Base-by-base conservation (phyloP, 1,140 invertebrate species). In the Ectropis grisescens region DNA sequence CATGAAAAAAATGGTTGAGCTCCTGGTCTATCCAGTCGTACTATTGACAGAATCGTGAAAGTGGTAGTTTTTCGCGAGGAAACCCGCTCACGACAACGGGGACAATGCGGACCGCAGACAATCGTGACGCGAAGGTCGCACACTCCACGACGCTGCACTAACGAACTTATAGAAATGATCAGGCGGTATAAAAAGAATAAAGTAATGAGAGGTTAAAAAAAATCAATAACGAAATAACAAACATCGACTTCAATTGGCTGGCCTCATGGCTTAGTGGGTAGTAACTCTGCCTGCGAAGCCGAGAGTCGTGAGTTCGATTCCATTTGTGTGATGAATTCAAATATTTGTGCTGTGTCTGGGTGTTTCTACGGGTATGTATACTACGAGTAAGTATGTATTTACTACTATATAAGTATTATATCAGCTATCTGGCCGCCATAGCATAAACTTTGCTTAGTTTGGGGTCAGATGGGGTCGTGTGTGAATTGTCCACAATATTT, bases 41-140 rank as follows among this genome's bases (percentile, higher is more conserved):
- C 9, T 22, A 54, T 40, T 47, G 37, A 40, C 39, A 29, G 47
- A 53, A 37, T 48, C 58, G 64, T 62, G 60, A 68, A 68, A 68
- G 64, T 58, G 47, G 43, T 55, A 47, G 47, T 64, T 65, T 54
- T 61, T 54, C 38, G 48, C 44, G 37, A 46, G 30, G n/a, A n/a
- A n/a, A n/a, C n/a, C 28, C 29, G 14, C 35, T 44, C 32, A 35
- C 31, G 36, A 28, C 13, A 19, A n/a, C n/a, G n/a, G 12, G 29
- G 52, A 60, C 57, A 60, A 60, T 59, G 41, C 43, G 26, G 23
- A 51, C 48, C 44, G 28, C 53, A 49, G 43, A 45, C 50, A 50
- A 53, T 47, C 56, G 53, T 59, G 58, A 28, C 26, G 23, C 34
- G 4, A 22, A 39, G 29, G 11, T 15, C 25, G 9, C 19, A 22